These are phyloP conservation scores for human (Homo sapiens) DNA, from an alignment of 2,113 vertebrate species.

Conservation along the genomic window GRCh38 chr12:30502001-30502500, in stretches of 20 bases:
- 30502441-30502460: neutral
- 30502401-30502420: neutral
- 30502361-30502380: neutral
- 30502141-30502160: neutral
- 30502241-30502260: neutral
- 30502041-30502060: neutral
- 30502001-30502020: neutral
- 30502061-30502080: neutral
- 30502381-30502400: neutral
- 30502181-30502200: too few species aligned
- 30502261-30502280: rapidly evolving
- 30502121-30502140: too few species aligned
- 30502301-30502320: neutral
- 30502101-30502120: neutral
- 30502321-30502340: neutral
- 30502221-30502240: neutral
- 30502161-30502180: neutral
- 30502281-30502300: neutral
- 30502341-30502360: neutral
- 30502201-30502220: neutral
- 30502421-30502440: neutral
- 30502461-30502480: conserved; percentile 11
- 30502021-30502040: neutral
- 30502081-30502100: neutral
- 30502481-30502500: neutral